phyloP scores from a whole-genome alignment of 35 echinoderm and acorn worm species.

The Acanthaster planci region DNA sequence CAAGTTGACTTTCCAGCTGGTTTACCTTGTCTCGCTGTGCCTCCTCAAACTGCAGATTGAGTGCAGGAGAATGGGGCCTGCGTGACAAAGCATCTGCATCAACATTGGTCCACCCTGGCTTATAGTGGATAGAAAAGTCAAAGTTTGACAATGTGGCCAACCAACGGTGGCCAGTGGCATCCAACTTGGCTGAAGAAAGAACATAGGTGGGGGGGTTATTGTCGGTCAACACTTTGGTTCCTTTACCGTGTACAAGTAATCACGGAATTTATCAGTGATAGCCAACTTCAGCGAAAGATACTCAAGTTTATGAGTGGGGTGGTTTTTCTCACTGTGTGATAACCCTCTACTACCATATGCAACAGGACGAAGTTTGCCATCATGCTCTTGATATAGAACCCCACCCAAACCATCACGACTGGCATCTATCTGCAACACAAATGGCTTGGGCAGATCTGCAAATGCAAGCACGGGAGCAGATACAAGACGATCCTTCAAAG shows the following conservation, averaged over 20 bases:
- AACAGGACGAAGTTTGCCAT: conserved; percentile 39
- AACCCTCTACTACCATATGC: conserved; percentile 55
- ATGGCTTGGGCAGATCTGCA: conserved; percentile 66
- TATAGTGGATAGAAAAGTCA: conserved; percentile 44
- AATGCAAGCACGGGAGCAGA: conserved; percentile 57
- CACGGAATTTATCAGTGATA: conserved; percentile 58
- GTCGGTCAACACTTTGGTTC: conserved; percentile 35
- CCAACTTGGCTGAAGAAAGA: conserved; percentile 29
- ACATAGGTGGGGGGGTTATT: conserved; percentile 46
- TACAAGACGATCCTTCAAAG: conserved; percentile 32
- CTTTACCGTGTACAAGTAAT: conserved; percentile 48
- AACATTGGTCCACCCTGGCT: conserved; percentile 22
- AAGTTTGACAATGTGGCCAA: conserved; percentile 4
- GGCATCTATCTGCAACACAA: conserved; percentile 62
- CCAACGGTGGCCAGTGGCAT: conserved; percentile 47
- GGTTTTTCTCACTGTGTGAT: background rate
- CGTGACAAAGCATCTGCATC: conserved; percentile 49
- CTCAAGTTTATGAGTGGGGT: conserved; percentile 83
- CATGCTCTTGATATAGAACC: conserved; percentile 60
- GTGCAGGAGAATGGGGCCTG: background rate
- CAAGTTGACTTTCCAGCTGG: background rate
- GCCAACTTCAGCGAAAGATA: conserved; percentile 75
- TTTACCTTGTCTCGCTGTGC: background rate
- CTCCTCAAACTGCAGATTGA: background rate
- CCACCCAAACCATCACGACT: conserved; percentile 58